Percentiles rank a stretch among this genome's conserved stretches.
Conservation (phyloP, 2,113 vertebrate genomes). For the Urocitellus parryii region DNA sequence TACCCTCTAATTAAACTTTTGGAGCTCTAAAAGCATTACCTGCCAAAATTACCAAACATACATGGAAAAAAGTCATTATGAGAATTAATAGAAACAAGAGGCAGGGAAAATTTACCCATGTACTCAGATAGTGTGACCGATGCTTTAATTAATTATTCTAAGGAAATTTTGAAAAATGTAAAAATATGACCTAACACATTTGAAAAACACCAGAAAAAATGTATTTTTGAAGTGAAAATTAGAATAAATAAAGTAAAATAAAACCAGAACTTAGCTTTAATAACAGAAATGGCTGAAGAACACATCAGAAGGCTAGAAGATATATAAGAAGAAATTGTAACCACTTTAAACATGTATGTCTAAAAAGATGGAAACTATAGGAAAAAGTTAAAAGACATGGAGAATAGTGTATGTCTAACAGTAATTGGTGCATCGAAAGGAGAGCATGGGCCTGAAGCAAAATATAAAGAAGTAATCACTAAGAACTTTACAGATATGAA, state of each 20-base stretch:
- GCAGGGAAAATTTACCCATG: background rate
- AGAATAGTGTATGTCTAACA: background rate
- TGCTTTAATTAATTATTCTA: background rate
- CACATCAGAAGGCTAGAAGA: background rate
- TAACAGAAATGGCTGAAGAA: background rate
- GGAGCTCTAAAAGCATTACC: background rate
- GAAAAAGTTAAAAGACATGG: background rate
- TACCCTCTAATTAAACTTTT: background rate
- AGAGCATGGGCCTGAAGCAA: background rate
- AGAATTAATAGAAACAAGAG: background rate
- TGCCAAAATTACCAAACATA: background rate
- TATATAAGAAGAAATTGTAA: background rate
- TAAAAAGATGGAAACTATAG: background rate
- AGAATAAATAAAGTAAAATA: background rate
- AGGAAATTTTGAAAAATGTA: background rate
- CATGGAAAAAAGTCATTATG: background rate
- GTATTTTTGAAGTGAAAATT: conserved; percentile 14
- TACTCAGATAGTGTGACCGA: background rate
- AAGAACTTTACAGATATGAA: background rate
- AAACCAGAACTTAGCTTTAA: background rate
- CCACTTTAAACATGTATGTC: background rate
- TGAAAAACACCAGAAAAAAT: background rate
- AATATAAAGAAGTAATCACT: background rate
- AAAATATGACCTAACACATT: background rate
- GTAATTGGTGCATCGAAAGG: background rate